Conservation (phyloP, 2,888 invertebrate species). For the Cerastis rubricosa region DNA sequence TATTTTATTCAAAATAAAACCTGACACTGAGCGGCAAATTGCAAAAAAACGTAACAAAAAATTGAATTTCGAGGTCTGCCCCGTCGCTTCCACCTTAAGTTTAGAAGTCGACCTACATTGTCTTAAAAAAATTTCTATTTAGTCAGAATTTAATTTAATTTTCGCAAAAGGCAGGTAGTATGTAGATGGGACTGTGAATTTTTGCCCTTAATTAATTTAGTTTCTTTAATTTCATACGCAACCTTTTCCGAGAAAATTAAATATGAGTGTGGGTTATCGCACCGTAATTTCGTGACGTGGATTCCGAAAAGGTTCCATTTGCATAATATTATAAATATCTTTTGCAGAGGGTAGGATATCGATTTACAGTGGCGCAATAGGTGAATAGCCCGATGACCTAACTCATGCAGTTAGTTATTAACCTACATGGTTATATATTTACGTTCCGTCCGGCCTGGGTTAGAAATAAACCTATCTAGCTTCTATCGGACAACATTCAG, state of each 20-base stretch:
- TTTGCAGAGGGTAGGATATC: conserved; percentile 35
- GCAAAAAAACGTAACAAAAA: no score
- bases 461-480: background rate
- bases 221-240: conserved; percentile 57
- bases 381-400: conserved; percentile 37
- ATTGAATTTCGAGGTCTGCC: no score
- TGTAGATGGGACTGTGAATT: conserved; percentile 37
- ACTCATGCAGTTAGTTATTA: conserved; percentile 31
- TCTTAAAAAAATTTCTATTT: background rate
- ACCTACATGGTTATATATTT: conserved; percentile 20
- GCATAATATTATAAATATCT: conserved; percentile 51
- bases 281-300: conserved; percentile 20
- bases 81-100: no score
- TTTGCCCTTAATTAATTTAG: conserved; percentile 51
- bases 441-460: background rate
- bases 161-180: conserved; percentile 10
- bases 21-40: no score
- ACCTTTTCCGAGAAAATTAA: conserved; percentile 59
- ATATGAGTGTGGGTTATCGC: conserved; percentile 52
- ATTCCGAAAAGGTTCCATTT: conserved; percentile 58
- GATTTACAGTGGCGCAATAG: conserved; percentile 34
- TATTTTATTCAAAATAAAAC: no score
- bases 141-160: conserved; percentile 34
- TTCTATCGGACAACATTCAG: background rate
- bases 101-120: background rate